Conservation (phyloP, 2,888 invertebrate genomes). For the Tetragonula carbonaria region DNA sequence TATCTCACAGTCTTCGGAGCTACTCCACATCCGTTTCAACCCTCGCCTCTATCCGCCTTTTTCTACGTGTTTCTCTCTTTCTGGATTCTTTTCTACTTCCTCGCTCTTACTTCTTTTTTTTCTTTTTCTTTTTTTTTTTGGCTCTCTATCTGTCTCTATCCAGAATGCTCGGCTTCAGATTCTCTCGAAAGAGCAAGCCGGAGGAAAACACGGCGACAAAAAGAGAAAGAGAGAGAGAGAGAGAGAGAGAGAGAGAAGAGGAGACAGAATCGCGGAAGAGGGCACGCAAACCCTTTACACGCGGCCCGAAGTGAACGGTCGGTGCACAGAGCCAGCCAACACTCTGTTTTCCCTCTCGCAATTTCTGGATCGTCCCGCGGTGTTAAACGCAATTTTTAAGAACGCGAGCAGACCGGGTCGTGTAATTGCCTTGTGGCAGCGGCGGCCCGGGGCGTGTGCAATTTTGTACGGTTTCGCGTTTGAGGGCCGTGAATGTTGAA, state of each 20-base stretch:
- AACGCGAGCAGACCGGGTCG: slow-evolving; percentile 45
- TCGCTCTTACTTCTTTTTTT: neutral
- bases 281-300: slow-evolving; percentile 60
- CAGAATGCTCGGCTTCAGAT: neutral
- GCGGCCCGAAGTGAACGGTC: slow-evolving; percentile 17
- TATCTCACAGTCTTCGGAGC: slow-evolving; percentile 50
- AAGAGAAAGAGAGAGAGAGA: slow-evolving; percentile 27
- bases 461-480: slow-evolving; percentile 38
- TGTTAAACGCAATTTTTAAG: slow-evolving; percentile 62
- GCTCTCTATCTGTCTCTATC: neutral
- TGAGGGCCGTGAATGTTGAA: slow-evolving; percentile 26
- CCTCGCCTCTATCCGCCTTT: neutral
- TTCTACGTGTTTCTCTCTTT: neutral
- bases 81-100: neutral
- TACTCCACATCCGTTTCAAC: slow-evolving; percentile 67
- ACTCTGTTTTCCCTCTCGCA: slow-evolving; percentile 60
- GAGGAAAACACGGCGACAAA: slow-evolving; percentile 40
- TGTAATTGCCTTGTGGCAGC: slow-evolving; percentile 58
- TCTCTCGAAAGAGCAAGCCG: slow-evolving; percentile 41
- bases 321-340: slow-evolving; percentile 34
- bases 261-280: slow-evolving; percentile 47
- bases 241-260: slow-evolving; percentile 40
- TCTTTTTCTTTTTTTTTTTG: neutral
- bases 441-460: slow-evolving; percentile 12
- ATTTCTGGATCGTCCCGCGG: slow-evolving; percentile 61